phyloP scores from a whole-genome alignment of 1,140 invertebrate genomes.

The Danaus melanippus region DNA sequence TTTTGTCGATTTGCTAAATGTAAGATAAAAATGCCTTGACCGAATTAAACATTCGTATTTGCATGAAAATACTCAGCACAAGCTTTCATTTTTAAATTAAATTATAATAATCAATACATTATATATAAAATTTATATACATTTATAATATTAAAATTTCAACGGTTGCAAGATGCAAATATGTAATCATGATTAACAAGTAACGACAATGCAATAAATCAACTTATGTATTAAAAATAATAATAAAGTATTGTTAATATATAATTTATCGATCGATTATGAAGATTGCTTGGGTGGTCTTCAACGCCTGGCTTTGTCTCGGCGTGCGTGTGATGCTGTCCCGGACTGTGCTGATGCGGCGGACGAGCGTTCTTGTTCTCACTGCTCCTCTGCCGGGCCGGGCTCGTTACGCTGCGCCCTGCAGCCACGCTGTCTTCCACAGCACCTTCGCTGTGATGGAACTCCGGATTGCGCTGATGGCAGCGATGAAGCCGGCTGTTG shows the following conservation, averaged over 20 bases:
- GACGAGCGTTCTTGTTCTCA: constrained; percentile 86
- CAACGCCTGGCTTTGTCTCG: constrained; percentile 80
- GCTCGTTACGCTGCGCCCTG: constrained; percentile 82
- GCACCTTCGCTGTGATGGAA: constrained; percentile 84
- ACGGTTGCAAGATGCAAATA: no score
- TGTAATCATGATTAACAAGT: neutral
- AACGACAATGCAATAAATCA: constrained; percentile 5
- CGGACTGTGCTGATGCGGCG: constrained; percentile 87
- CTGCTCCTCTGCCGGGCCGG: constrained; percentile 75
- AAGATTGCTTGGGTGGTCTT: constrained; percentile 81
- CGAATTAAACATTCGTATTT: no score
- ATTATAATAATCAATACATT: no score
- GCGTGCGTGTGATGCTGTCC: constrained; percentile 87
- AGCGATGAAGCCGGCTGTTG: constrained; percentile 89
- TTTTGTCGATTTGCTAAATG: no score
- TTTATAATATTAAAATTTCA: no score
- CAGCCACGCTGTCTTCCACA: constrained; percentile 81
- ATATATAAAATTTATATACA: no score
- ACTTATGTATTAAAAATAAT: constrained; percentile 4
- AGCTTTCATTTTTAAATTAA: no score
- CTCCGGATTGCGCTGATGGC: constrained; percentile 86
- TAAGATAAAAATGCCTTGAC: no score
- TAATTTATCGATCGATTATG: constrained; percentile 10
- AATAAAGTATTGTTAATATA: neutral
- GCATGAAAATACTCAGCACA: no score